Conservation (phyloP, 2,888 invertebrate genomes). For the Platyscelio sp. region DNA sequence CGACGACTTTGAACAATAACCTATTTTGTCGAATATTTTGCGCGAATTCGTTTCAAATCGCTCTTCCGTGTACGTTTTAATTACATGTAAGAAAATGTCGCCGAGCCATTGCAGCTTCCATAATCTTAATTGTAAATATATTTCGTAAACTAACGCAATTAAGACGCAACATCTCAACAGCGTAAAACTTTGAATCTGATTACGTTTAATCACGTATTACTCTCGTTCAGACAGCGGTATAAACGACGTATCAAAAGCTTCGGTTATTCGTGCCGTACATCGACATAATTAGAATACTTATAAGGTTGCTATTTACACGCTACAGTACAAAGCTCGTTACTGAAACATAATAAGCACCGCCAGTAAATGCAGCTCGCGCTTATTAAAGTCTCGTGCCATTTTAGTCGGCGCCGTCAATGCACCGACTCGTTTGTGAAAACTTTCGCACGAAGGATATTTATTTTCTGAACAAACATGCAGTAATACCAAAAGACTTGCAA, state of each 20-base stretch:
- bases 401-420: conserved; percentile 3
- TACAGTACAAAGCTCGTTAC: conserved; percentile 53
- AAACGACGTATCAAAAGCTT: conserved; percentile 60
- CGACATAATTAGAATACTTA: conserved; percentile 68
- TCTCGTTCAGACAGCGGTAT: conserved; percentile 39
- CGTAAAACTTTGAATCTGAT: conserved; percentile 67
- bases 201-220: conserved; percentile 65
- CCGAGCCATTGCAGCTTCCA: conserved; percentile 13
- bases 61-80: conserved; percentile 12
- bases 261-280: conserved; percentile 60
- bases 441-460: conserved; percentile 52
- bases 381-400: conserved; percentile 59
- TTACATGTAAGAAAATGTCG: conserved; percentile 2
- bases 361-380: conserved; percentile 42
- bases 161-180: conserved; percentile 41
- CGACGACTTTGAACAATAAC: too few relatives aligned
- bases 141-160: conserved; percentile 53
- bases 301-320: conserved; percentile 55
- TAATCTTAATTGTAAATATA: conserved; percentile 54
- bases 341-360: conserved; percentile 48
- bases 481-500: conserved; percentile 42
- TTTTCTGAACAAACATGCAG: conserved; percentile 43
- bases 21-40: too few relatives aligned
- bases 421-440: conserved; percentile 38
- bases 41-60: not conserved